phyloP scores from a whole-genome alignment of 2,797 vertebrate species.

The Sebastes itinus region DNA sequence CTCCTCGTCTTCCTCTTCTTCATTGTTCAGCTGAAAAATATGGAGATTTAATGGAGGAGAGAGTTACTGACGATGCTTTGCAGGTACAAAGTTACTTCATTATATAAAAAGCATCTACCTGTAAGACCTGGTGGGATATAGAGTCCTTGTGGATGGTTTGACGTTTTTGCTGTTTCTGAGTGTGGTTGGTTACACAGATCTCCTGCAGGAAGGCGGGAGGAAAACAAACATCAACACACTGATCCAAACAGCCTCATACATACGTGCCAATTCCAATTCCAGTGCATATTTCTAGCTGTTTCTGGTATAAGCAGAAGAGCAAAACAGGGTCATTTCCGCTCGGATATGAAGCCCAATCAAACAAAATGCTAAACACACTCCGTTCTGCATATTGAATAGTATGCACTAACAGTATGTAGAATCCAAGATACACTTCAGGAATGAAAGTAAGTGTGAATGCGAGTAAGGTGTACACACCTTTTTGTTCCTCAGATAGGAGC shows the following conservation, averaged over 20 bases:
- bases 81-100: background rate
- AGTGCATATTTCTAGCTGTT: background rate
- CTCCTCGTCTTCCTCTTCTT: conserved; percentile 91
- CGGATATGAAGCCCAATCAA: background rate
- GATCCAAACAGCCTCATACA: background rate
- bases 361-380: background rate
- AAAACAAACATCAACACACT: background rate
- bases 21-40: conserved; percentile 73
- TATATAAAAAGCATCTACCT: conserved; percentile 67
- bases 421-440: background rate
- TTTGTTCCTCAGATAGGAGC: conserved; percentile 98
- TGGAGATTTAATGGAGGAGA: background rate
- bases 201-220: conserved; percentile 81
- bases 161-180: conserved; percentile 88
- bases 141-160: conserved; percentile 81
- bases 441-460: background rate
- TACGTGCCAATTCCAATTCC: background rate
- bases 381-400: background rate
- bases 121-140: conserved; percentile 79
- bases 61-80: background rate
- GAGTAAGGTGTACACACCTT: conserved; percentile 80
- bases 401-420: background rate
- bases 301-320: background rate
- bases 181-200: conserved; percentile 94
- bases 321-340: background rate